phyloP scores from a whole-genome alignment of 2,888 invertebrate genomes.

The Sphaeridia pumilis region DNA sequence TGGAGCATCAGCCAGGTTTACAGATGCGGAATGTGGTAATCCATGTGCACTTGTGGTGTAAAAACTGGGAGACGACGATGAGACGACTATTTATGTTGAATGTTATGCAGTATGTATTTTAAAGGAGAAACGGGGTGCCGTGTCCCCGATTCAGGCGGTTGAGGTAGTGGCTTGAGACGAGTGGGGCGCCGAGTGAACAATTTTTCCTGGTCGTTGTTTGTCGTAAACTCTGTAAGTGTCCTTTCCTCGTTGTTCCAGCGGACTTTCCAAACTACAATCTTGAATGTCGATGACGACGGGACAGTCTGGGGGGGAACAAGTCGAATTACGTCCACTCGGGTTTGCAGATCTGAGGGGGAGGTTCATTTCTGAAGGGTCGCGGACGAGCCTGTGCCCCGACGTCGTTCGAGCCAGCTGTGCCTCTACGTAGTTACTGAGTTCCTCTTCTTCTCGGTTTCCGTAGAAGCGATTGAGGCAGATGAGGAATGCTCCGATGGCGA shows the following conservation, averaged over 20 bases:
- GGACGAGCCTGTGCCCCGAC: slow-evolving; percentile 53
- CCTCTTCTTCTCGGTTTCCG: slow-evolving; percentile 68
- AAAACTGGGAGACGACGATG: too few species aligned
- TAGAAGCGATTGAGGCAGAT: slow-evolving; percentile 65
- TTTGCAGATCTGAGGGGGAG: background rate
- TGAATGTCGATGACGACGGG: slow-evolving; percentile 16
- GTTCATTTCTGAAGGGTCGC: slow-evolving; percentile 10
- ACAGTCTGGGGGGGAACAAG: background rate
- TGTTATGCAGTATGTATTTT: too few species aligned
- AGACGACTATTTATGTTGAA: too few species aligned
- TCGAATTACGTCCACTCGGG: background rate
- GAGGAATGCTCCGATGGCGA: slow-evolving; percentile 61
- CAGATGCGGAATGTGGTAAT: too few species aligned
- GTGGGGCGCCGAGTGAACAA: background rate
- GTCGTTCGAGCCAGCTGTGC: slow-evolving; percentile 70
- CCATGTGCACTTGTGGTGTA: too few species aligned
- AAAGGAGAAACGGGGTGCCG: too few species aligned
- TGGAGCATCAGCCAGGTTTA: too few species aligned
- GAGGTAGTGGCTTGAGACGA: background rate
- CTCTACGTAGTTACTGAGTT: slow-evolving; percentile 71
- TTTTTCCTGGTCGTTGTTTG: slow-evolving; percentile 3
- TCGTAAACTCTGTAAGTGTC: slow-evolving; percentile 16
- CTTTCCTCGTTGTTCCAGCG: slow-evolving; percentile 6
- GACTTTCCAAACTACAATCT: slow-evolving; percentile 2
- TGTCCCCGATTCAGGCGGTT: too few species aligned